A percentile compares a stretch with the other conserved stretches of the same genome.
Evolutionary conservation across 2,888 invertebrate species (phyloP).

Genomic region (Clusia tigrina): DNA sequence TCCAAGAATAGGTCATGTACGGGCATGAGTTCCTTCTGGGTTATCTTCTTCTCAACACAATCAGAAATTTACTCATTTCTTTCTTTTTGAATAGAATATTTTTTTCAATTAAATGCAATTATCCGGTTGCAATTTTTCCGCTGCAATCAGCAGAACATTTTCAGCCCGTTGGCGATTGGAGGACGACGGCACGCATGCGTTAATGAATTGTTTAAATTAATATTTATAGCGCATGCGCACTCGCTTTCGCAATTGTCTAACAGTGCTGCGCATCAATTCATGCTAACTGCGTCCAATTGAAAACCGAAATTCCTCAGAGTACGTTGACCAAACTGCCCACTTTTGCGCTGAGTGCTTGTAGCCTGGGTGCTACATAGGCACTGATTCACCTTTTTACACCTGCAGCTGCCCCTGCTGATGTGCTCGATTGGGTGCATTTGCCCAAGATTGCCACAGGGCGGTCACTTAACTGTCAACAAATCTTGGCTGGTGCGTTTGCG

Average conservation of each 20-base stretch:
- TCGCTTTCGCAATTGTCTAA: neutral
- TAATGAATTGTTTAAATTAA: neutral
- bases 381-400: conserved; percentile 15
- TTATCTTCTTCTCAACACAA: too few relatives aligned
- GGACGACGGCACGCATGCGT: neutral
- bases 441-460: conserved; percentile 33
- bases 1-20: too few relatives aligned
- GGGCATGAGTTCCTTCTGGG: too few relatives aligned
- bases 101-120: too few relatives aligned
- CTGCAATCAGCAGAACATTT: too few relatives aligned
- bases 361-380: neutral
- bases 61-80: too few relatives aligned
- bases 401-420: conserved; percentile 29
- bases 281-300: neutral
- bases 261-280: neutral
- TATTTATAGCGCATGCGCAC: conserved; percentile 1
- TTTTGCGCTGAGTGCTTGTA: neutral
- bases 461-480: conserved; percentile 33
- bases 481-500: neutral
- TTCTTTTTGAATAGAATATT: too few relatives aligned
- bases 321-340: neutral
- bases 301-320: neutral
- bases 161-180: too few relatives aligned
- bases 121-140: too few relatives aligned
- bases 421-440: too few relatives aligned